These are phyloP conservation scores for Grantiella picta DNA, from an alignment of 2,113 vertebrate species.

Conservation along the genomic window DNA sequence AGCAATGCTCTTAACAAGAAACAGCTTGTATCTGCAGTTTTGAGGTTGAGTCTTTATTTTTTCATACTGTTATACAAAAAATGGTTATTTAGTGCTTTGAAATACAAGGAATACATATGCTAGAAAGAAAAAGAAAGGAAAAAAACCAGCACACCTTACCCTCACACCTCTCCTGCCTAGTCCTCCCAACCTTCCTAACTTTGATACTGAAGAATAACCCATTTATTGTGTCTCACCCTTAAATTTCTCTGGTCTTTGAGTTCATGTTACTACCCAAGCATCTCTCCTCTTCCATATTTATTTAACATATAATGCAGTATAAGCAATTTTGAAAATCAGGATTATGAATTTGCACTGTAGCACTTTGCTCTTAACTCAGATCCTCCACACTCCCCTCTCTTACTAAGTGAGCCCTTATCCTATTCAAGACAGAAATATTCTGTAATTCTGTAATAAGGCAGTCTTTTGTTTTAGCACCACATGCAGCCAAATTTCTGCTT, in stretches of 20 bases:
- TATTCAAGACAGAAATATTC: neutral
- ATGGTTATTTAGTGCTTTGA: neutral
- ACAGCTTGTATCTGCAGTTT: neutral
- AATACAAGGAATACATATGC: neutral
- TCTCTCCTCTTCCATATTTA: neutral
- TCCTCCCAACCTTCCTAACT: neutral
- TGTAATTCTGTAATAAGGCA: neutral
- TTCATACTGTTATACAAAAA: neutral
- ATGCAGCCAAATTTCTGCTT: neutral
- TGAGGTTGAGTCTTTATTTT: neutral
- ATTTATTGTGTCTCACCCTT: neutral
- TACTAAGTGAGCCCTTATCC: neutral
- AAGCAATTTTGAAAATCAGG: neutral
- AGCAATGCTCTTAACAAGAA: neutral
- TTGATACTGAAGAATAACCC: neutral
- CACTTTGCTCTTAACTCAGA: accelerated
- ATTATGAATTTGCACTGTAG: neutral
- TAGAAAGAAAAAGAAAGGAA: neutral
- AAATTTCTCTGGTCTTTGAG: neutral
- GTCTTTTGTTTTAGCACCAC: neutral
- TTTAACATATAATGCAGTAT: neutral
- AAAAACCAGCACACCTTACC: neutral
- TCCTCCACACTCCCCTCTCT: neutral
- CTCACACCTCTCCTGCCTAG: neutral
- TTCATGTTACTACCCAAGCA: neutral